A percentile compares a stretch with the other conserved stretches of the same genome.
Evolutionary conservation across 2,113 vertebrate genomes (phyloP).

Genomic region (Syrrhaptes paradoxus): DNA sequence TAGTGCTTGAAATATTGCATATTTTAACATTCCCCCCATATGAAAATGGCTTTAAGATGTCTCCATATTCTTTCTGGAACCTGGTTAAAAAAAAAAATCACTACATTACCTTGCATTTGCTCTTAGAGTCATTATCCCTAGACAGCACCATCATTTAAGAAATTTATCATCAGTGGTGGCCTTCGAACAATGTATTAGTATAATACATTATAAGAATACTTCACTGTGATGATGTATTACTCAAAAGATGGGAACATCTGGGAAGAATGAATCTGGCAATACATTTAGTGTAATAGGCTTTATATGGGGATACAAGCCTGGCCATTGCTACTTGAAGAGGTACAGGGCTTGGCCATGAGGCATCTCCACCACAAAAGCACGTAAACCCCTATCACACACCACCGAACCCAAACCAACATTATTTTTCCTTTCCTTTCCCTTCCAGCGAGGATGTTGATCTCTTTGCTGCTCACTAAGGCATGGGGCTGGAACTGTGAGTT

Average conservation of each 20-base stretch:
- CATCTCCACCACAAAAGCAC: neutral
- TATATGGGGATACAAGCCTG: conserved; percentile 1
- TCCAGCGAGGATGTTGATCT: neutral
- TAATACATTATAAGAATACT: conserved; percentile 75
- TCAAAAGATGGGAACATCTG: conserved; percentile 72
- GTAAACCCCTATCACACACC: neutral
- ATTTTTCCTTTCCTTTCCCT: neutral
- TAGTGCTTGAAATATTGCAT: conserved; percentile 60
- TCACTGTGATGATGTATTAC: conserved; percentile 71
- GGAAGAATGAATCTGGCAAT: conserved; percentile 67
- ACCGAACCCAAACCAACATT: neutral
- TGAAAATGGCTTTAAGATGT: conserved; percentile 64
- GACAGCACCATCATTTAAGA: conserved; percentile 81
- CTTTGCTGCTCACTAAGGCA: neutral
- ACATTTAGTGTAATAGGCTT: conserved; percentile 58
- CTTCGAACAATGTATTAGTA: conserved; percentile 77
- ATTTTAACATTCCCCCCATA: conserved; percentile 51
- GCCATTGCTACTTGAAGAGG: neutral
- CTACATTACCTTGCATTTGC: conserved; percentile 76
- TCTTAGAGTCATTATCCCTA: conserved; percentile 77
- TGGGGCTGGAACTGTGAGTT: neutral
- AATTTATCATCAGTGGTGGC: conserved; percentile 79
- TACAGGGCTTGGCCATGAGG: neutral
- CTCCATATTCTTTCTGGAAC: conserved; percentile 63
- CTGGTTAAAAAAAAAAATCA: conserved; percentile 49